Base-by-base conservation (phyloP, 2,888 invertebrate genomes). In the Zonitis immaculata region DNA sequence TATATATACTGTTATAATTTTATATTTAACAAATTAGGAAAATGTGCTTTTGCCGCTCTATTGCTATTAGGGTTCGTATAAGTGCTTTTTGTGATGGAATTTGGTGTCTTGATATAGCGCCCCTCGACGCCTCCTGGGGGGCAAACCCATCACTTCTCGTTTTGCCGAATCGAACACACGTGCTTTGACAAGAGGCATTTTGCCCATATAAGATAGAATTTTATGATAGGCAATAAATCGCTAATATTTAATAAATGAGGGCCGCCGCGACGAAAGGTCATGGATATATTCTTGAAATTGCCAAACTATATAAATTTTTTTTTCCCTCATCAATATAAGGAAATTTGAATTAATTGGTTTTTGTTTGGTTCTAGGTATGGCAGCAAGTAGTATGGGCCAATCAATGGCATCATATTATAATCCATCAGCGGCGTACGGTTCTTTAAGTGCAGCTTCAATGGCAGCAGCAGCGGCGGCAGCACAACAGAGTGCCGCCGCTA, bases 391-490 rank as follows among this genome's bases (percentile, higher is more conserved):
- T 26, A 87, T 87, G 84, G 81, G 84, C 14, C 86, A 86, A 70
- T 82, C 84, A 16, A 86, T 86, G 85, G 84, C 84, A 39, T 78
- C 72, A 68, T 88, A 88, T 74, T 88, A 88, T 70, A 79, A 78
- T 61, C 81, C 81, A 35, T 85, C 87, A 1, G 86, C 87, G 9
- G 87, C 88, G 8, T 88, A 87, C 64, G 86, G 87, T 1, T 84
- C 86, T 6, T 76, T 87, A 14, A 87, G 86, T 42, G 86, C 87
- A 60, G 86, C 87, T 61, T 85, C 86, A 71, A 81, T 81, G 80
- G 82, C 82, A 26, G 87, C 87, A n/a, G 86, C 85, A 0, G 86
- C 86, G 0, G 87, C 86, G 0, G 86, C 86, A 0, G 86, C 86
- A 1, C 85, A 87, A 68, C 85, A 87, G 66, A 84, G 83, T 44